Evolutionary conservation across 2,113 vertebrate genomes (phyloP).

Genomic region (Halichoerus grypus): DNA sequence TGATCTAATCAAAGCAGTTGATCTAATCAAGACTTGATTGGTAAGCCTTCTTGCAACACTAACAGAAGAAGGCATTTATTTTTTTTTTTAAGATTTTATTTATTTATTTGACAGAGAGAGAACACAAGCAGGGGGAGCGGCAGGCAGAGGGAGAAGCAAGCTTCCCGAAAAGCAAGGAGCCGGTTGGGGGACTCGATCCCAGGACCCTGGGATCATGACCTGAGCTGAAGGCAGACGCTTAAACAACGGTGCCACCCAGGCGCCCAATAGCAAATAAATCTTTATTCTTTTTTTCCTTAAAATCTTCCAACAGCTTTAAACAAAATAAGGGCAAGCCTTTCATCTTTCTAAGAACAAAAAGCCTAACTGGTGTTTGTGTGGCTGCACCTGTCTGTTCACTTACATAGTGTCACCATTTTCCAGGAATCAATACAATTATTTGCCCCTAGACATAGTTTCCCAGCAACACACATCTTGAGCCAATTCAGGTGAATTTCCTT

Average conservation of each 20-base stretch:
- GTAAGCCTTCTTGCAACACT: background rate
- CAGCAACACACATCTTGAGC: conserved; percentile 83
- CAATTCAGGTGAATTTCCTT: conserved; percentile 81
- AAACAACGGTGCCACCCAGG: background rate
- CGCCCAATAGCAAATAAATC: background rate
- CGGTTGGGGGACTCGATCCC: too few species aligned
- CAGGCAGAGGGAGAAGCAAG: too few species aligned
- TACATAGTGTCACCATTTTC: conserved; percentile 56
- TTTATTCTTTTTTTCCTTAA: background rate
- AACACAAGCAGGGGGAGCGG: too few species aligned
- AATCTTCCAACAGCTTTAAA: conserved; percentile 1
- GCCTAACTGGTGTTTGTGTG: conserved; percentile 29
- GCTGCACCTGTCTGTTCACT: conserved; percentile 71
- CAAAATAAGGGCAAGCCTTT: background rate
- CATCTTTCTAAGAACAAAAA: background rate
- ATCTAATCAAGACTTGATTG: background rate
- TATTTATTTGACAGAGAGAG: too few species aligned
- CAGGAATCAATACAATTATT: conserved; percentile 80
- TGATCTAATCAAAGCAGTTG: background rate
- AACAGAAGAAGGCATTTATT: background rate
- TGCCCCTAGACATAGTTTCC: conserved; percentile 79
- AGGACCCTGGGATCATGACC: background rate
- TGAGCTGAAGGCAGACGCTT: background rate
- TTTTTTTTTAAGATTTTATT: too few species aligned
- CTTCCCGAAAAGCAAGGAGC: too few species aligned